Conservation (phyloP, 2,888 invertebrate species). For the Leuctra nigra region DNA sequence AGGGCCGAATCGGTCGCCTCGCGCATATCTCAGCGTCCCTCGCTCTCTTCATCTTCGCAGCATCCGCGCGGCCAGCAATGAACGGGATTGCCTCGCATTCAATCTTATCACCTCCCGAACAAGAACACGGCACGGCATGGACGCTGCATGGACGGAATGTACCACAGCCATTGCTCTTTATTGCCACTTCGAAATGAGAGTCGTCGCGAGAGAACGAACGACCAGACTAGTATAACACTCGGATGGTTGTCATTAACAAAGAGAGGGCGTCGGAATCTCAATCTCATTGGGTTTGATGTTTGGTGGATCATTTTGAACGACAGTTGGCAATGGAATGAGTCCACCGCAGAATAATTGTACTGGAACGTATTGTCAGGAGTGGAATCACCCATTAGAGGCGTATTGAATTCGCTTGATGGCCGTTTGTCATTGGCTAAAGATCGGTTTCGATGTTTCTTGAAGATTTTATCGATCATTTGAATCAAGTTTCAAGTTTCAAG, state of each 20-base stretch:
- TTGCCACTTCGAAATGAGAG: not conserved
- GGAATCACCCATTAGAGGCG: not conserved
- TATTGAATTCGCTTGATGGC: too few relatives aligned
- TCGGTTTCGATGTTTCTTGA: too few relatives aligned
- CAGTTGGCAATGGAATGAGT: slow-evolving; percentile 6
- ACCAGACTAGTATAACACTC: too few relatives aligned
- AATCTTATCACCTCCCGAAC: slow-evolving; percentile 14
- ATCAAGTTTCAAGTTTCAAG: too few relatives aligned
- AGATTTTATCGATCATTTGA: too few relatives aligned
- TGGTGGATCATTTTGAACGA: not conserved
- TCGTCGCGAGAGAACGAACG: not conserved
- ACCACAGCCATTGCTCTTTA: not conserved
- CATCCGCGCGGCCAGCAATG: not conserved
- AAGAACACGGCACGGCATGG: not conserved
- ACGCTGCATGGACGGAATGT: slow-evolving; percentile 8
- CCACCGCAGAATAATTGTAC: too few relatives aligned
- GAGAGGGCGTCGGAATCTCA: not conserved
- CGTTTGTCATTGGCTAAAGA: too few relatives aligned
- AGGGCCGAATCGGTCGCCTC: not conserved
- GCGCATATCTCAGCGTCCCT: not conserved
- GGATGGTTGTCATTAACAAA: not conserved
- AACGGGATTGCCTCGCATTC: slow-evolving; percentile 8
- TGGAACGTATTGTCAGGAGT: not conserved
- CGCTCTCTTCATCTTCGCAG: not conserved
- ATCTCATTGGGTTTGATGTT: too few relatives aligned